phyloP scores from a whole-genome alignment of 2,888 invertebrate genomes.

The Nymphalis c-album region DNA sequence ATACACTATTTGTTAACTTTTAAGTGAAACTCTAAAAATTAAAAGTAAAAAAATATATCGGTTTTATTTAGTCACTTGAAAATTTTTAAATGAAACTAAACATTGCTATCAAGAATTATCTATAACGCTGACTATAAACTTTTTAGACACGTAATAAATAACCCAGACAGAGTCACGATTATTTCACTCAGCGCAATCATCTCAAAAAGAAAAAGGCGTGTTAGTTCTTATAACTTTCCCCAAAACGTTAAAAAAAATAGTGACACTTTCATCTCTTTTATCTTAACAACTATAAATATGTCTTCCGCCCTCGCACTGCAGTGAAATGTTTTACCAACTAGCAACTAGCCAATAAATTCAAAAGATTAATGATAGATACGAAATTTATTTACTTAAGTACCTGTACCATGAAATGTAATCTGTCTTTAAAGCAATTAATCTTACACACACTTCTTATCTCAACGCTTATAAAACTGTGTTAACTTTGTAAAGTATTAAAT shows the following conservation, averaged over 20 bases:
- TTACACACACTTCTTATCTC: constrained; percentile 41
- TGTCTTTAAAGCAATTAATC: constrained; percentile 71
- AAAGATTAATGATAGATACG: constrained; percentile 74
- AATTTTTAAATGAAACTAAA: constrained; percentile 3
- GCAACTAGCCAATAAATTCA: constrained; percentile 68
- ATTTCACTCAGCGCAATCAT: constrained; percentile 57
- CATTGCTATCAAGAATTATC: constrained; percentile 16
- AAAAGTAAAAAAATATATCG: no score
- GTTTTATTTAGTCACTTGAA: no score
- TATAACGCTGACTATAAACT: constrained; percentile 20
- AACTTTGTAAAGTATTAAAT: constrained; percentile 34
- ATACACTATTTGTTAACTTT: no score
- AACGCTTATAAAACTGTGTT: constrained; percentile 35
- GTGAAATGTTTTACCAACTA: constrained; percentile 61
- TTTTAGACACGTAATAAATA: constrained; percentile 29
- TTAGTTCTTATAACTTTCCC: constrained; percentile 51
- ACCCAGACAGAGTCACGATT: constrained; percentile 58
- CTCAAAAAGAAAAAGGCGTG: constrained; percentile 32
- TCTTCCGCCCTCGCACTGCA: constrained; percentile 59
- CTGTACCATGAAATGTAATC: constrained; percentile 69
- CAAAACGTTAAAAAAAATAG: constrained; percentile 62
- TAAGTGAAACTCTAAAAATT: no score
- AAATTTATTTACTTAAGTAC: constrained; percentile 73
- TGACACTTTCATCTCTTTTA: constrained; percentile 62
- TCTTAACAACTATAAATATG: constrained; percentile 71